A percentile compares a stretch with the other conserved stretches of the same genome.
Evolutionary conservation across 2,888 invertebrate species (phyloP).

Genomic region (Eupithecia abbreviata): DNA sequence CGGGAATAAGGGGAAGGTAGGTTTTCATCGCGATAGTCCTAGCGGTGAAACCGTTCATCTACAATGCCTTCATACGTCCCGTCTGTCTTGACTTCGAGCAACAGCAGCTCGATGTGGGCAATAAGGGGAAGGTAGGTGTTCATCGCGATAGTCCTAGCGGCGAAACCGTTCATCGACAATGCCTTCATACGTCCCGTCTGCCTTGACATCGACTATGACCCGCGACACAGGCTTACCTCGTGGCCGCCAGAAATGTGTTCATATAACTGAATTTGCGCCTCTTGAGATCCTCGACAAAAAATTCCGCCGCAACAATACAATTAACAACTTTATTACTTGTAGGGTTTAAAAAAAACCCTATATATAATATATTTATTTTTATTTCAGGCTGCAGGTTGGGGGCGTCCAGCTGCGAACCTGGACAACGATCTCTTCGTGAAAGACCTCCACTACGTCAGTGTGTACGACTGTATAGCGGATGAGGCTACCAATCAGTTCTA

Average conservation of each 20-base stretch:
- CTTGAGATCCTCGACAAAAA: too few species aligned
- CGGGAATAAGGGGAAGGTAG: not conserved
- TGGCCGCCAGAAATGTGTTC: too few species aligned
- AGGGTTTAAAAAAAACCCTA: too few species aligned
- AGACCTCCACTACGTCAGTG: not conserved
- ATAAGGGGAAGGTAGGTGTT: slow-evolving; percentile 27
- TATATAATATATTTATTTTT: not conserved
- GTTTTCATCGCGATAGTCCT: slow-evolving; percentile 21
- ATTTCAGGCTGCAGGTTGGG: slow-evolving; percentile 23
- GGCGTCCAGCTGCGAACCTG: not conserved
- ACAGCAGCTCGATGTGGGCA: slow-evolving; percentile 8
- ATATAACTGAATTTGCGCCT: too few species aligned
- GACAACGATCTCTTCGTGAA: slow-evolving; percentile 1
- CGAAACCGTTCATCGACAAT: slow-evolving; percentile 14
- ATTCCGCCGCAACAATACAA: too few species aligned
- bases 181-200: slow-evolving; percentile 26
- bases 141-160: slow-evolving; percentile 24
- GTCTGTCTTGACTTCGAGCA: slow-evolving; percentile 29
- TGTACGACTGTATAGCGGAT: slow-evolving; percentile 8
- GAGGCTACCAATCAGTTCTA: slow-evolving; percentile 17
- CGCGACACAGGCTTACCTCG: too few species aligned
- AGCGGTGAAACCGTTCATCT: slow-evolving; percentile 9
- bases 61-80: slow-evolving; percentile 21
- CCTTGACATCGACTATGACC: slow-evolving; percentile 29
- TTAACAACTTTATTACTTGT: too few species aligned